phyloP scores from a whole-genome alignment of 2,113 vertebrate species.

The Pagrus major region DNA sequence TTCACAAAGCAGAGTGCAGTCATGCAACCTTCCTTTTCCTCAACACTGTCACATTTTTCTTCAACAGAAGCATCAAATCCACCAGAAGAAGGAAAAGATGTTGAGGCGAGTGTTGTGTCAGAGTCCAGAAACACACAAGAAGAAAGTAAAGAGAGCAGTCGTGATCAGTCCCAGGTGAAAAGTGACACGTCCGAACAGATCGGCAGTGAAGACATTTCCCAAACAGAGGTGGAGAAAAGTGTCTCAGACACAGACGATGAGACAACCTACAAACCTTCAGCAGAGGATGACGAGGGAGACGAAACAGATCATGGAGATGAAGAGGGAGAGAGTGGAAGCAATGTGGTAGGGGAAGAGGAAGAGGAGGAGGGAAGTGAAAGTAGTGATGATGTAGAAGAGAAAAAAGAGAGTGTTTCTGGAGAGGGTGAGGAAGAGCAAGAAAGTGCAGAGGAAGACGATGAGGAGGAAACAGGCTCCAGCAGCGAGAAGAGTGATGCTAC shows the following conservation, averaged over 20 bases:
- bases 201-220: neutral
- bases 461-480: constrained; percentile 35
- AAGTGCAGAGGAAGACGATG: constrained; percentile 39
- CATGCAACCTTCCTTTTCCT: constrained; percentile 51
- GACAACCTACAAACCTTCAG: constrained; percentile 12
- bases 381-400: neutral
- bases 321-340: neutral
- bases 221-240: neutral
- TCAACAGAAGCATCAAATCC: constrained; percentile 21
- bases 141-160: constrained; percentile 5
- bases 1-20: constrained; percentile 62
- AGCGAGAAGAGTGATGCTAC: constrained; percentile 13
- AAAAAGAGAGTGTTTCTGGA: neutral
- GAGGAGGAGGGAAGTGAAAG: constrained; percentile 17
- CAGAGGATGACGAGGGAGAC: constrained; percentile 11
- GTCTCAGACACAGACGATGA: constrained; percentile 37
- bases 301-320: constrained; percentile 4
- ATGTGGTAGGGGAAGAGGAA: neutral
- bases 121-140: constrained; percentile 5
- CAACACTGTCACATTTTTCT: constrained; percentile 12
- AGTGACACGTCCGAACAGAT: constrained; percentile 18
- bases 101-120: neutral
- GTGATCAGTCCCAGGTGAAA: constrained; percentile 22
- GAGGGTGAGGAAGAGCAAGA: constrained; percentile 23
- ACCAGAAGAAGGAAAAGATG: constrained; percentile 19